phyloP scores from a whole-genome alignment of 2,797 vertebrate genomes.

The Myotis daubentonii region DNA sequence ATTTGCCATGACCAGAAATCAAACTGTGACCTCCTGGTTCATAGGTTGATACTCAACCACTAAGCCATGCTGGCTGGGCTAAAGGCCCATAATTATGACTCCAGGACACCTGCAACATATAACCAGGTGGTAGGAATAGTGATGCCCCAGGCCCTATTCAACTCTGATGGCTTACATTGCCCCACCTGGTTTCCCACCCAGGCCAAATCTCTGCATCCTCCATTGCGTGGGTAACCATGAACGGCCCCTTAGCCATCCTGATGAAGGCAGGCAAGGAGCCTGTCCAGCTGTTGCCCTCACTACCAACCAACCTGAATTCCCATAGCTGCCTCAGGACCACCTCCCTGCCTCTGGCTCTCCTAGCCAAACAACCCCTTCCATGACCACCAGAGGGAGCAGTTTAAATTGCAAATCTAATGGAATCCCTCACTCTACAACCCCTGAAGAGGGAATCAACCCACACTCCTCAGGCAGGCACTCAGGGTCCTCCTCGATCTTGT shows the following conservation, averaged over 20 bases:
- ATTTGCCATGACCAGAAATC: too few relatives aligned
- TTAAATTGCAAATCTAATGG: not conserved
- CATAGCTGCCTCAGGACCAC: not conserved
- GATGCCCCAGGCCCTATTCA: not conserved
- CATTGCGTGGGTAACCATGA: accelerated
- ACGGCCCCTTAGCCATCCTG: not conserved
- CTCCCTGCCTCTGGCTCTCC: not conserved
- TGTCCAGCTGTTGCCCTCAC: not conserved
- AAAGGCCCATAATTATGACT: not conserved
- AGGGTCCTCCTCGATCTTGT: not conserved
- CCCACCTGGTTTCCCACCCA: not conserved
- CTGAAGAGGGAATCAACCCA: not conserved
- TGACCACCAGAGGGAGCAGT: not conserved
- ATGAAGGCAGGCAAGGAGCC: not conserved
- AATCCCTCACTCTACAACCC: not conserved
- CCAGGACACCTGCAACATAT: not conserved
- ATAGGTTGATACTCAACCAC: too few relatives aligned
- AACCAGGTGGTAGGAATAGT: not conserved
- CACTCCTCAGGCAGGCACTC: not conserved
- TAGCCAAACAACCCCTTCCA: not conserved
- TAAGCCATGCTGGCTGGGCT: too few relatives aligned
- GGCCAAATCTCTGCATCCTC: not conserved
- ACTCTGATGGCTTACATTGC: not conserved
- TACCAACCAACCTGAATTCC: not conserved
- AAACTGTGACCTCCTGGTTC: too few relatives aligned